Evolutionary conservation across 2,113 vertebrate species (phyloP).

Genomic region (Mola mola): DNA sequence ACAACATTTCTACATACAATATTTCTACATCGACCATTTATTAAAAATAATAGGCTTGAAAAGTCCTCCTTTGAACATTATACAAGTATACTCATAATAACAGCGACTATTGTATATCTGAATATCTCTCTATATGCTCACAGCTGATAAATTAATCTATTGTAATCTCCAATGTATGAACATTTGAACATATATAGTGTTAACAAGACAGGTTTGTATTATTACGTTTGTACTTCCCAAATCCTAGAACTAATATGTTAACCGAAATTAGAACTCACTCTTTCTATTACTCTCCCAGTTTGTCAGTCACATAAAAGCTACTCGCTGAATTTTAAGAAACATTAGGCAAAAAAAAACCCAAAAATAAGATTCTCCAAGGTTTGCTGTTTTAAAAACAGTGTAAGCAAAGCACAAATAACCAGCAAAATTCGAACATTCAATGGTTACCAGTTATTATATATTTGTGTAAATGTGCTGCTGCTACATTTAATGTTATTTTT

Average conservation of each 20-base stretch:
- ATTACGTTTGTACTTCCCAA: slow-evolving; percentile 4
- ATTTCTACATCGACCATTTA: slow-evolving; percentile 66
- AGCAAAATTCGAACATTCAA: not conserved
- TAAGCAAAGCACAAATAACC: slow-evolving; percentile 22
- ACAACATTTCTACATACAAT: slow-evolving; percentile 57
- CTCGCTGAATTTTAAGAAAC: too few relatives aligned
- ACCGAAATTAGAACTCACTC: not conserved
- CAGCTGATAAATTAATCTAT: slow-evolving; percentile 27
- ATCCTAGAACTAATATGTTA: slow-evolving; percentile 17
- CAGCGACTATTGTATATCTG: slow-evolving; percentile 23
- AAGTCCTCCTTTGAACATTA: slow-evolving; percentile 50
- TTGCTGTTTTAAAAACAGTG: not conserved
- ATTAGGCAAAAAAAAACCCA: not conserved
- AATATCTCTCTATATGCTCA: slow-evolving; percentile 26
- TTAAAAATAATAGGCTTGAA: slow-evolving; percentile 68
- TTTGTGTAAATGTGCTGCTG: too few relatives aligned
- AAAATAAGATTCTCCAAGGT: not conserved
- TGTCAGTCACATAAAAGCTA: too few relatives aligned
- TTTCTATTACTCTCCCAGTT: slow-evolving; percentile 22
- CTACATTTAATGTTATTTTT: too few relatives aligned
- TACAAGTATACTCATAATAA: slow-evolving; percentile 38
- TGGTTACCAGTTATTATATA: too few relatives aligned
- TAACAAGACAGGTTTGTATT: slow-evolving; percentile 27
- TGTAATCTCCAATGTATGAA: slow-evolving; percentile 36
- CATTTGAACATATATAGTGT: slow-evolving; percentile 51